phyloP scores from a whole-genome alignment of 2,888 invertebrate genomes.

The Eupithecia tripunctaria region DNA sequence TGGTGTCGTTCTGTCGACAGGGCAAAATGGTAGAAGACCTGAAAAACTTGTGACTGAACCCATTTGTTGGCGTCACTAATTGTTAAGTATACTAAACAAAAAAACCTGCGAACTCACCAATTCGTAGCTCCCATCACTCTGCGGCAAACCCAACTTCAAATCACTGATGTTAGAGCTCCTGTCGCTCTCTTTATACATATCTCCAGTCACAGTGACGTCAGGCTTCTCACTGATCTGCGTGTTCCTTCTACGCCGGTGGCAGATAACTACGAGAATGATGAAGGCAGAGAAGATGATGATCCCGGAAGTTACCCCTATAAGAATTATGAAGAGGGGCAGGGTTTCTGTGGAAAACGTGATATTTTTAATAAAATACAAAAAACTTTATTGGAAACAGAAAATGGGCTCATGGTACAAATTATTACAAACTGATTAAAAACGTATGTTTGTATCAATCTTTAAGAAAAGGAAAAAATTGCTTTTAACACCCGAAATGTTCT shows the following conservation, averaged over 20 bases:
- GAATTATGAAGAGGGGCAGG: constrained; percentile 91
- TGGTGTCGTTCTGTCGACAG: too few relatives aligned
- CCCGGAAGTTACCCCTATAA: constrained; percentile 93
- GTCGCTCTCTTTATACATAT: constrained; percentile 90
- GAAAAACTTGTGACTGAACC: too few relatives aligned
- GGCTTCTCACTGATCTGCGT: constrained; percentile 85
- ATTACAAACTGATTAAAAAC: too few relatives aligned
- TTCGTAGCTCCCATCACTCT: constrained; percentile 91
- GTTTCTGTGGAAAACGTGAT: constrained; percentile 83
- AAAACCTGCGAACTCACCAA: constrained; percentile 75
- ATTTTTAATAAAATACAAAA: constrained; percentile 8
- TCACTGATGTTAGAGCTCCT: constrained; percentile 96
- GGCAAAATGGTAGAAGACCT: too few relatives aligned
- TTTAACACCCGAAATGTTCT: too few relatives aligned
- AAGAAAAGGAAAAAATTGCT: too few relatives aligned
- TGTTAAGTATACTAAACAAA: too few relatives aligned
- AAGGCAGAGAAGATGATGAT: constrained; percentile 93
- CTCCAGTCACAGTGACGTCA: constrained; percentile 79
- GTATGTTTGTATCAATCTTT: too few relatives aligned
- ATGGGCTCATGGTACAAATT: too few relatives aligned
- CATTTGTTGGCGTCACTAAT: too few relatives aligned
- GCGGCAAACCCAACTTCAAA: constrained; percentile 93
- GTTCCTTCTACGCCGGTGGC: constrained; percentile 86
- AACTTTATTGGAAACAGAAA: too few relatives aligned
- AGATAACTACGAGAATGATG: constrained; percentile 91